Percentiles rank a stretch among this genome's conserved stretches.
Evolutionary conservation across 2,888 invertebrate species (phyloP).

Genomic region (Polydrusus pterygomalis): DNA sequence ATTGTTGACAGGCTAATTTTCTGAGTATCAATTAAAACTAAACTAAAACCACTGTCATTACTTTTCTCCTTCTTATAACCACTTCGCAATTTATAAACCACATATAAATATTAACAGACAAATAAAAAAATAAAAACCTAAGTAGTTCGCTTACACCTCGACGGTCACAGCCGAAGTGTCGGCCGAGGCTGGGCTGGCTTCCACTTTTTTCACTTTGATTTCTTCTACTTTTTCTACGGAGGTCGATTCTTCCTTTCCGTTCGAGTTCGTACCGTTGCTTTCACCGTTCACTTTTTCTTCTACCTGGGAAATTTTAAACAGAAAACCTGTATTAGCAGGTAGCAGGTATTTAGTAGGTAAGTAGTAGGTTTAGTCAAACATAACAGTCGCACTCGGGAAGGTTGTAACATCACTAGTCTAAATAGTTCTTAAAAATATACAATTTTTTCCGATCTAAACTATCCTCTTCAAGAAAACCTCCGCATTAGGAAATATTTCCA

Average conservation of each 20-base stretch:
- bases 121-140: conserved; percentile 38
- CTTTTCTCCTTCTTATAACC: conserved; percentile 10
- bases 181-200: conserved; percentile 63
- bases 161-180: conserved; percentile 62
- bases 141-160: conserved; percentile 59
- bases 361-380: too few relatives aligned
- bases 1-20: too few relatives aligned
- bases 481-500: too few relatives aligned
- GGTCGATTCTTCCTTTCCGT: conserved; percentile 56
- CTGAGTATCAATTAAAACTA: too few relatives aligned
- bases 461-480: too few relatives aligned
- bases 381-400: too few relatives aligned
- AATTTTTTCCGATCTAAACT: too few relatives aligned
- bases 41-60: too few relatives aligned
- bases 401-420: too few relatives aligned
- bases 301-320: conserved; percentile 19
- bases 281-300: conserved; percentile 59
- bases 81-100: conserved; percentile 11
- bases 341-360: too few relatives aligned
- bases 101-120: conserved; percentile 53
- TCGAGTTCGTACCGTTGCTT: conserved; percentile 46
- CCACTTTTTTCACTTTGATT: conserved; percentile 76
- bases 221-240: conserved; percentile 66
- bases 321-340: background rate
- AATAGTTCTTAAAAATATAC: too few relatives aligned